These are phyloP conservation scores for Piaya cayana DNA, from an alignment of 2,113 vertebrate genomes.

Conservation along the genomic window DNA sequence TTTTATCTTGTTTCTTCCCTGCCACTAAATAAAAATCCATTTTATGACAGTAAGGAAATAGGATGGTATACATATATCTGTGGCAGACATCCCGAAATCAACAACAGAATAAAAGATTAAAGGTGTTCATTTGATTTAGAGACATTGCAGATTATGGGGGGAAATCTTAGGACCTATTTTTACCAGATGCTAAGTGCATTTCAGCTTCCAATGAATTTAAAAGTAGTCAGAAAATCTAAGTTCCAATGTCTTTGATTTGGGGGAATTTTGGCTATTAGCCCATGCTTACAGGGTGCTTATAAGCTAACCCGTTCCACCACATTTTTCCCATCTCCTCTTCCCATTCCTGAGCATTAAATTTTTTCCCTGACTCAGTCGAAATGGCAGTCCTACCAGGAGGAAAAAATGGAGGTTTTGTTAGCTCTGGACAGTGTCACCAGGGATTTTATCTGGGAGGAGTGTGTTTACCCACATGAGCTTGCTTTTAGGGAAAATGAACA, in stretches of 20 bases:
- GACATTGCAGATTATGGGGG: background rate
- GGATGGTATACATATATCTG: background rate
- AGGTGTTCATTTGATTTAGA: background rate
- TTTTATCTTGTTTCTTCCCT: background rate
- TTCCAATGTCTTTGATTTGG: background rate
- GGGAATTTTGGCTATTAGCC: background rate
- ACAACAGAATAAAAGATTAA: slow-evolving; percentile 30
- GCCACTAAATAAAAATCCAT: slow-evolving; percentile 38
- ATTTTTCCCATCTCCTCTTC: background rate
- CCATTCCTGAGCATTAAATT: background rate
- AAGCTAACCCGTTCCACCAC: background rate
- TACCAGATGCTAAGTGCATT: background rate
- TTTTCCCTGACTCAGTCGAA: background rate
- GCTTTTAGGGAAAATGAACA: background rate
- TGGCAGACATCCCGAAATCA: slow-evolving; percentile 13
- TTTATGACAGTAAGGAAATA: slow-evolving; percentile 44
- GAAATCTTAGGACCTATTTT: background rate
- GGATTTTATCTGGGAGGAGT: background rate
- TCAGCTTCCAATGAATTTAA: background rate
- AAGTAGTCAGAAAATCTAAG: background rate
- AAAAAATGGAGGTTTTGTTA: background rate
- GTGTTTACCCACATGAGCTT: slow-evolving; percentile 5
- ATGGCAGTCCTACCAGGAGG: background rate
- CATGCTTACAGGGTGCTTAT: background rate
- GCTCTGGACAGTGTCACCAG: background rate